Evolutionary conservation across 2,888 invertebrate genomes (phyloP).

Genomic region (Drosophila infuscata): DNA sequence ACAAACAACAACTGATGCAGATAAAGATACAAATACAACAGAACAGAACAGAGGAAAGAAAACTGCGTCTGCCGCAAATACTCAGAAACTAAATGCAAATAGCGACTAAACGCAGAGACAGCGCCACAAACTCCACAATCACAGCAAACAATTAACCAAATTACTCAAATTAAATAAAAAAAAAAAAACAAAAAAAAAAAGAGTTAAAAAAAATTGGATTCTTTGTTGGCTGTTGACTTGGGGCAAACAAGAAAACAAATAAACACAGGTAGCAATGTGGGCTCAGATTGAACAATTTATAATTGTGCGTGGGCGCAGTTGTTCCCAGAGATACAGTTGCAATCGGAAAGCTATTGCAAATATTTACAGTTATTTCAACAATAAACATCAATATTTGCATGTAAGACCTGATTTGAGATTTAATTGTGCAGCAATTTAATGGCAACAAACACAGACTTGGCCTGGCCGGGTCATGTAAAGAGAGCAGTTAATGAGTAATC

Average conservation of each 20-base stretch:
- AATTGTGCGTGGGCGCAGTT: constrained; percentile 64
- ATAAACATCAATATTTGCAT: constrained; percentile 66
- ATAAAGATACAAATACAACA: constrained; percentile 54
- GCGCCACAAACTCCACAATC: constrained; percentile 13
- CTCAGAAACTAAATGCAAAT: constrained; percentile 52
- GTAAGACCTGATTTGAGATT: constrained; percentile 50
- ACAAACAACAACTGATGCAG: constrained; percentile 59
- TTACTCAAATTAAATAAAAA: constrained; percentile 40
- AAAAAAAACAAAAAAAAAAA: neutral
- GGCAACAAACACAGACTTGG: constrained; percentile 39
- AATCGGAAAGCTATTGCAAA: constrained; percentile 55
- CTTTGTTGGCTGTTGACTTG: constrained; percentile 54
- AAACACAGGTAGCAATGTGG: constrained; percentile 71
- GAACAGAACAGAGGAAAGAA: neutral
- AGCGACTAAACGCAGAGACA: constrained; percentile 13
- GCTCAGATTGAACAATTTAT: constrained; percentile 73
- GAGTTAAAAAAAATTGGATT: constrained; percentile 1
- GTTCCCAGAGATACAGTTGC: constrained; percentile 16
- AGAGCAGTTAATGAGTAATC: constrained; percentile 46
- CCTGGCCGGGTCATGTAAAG: constrained; percentile 67
- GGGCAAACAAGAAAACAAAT: constrained; percentile 65
- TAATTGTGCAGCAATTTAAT: constrained; percentile 53
- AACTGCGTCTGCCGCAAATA: constrained; percentile 46
- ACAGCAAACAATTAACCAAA: constrained; percentile 43
- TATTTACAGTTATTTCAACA: constrained; percentile 70